Conservation (phyloP, 2,797 vertebrate species). For the Acanthornis magna region DNA sequence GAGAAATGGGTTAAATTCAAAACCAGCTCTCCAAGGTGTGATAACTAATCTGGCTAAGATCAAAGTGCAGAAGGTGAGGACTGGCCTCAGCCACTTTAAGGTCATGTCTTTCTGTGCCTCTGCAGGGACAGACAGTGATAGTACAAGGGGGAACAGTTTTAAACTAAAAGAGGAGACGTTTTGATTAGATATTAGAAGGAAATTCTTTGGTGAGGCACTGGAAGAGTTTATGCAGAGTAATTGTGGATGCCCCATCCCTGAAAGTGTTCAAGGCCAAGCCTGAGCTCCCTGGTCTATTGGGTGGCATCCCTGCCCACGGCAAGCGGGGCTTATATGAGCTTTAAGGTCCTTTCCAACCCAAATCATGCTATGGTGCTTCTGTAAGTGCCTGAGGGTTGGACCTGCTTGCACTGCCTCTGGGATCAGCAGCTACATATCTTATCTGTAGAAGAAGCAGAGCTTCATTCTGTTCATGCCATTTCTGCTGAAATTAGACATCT, state of each 20-base stretch:
- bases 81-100: neutral
- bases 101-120: neutral
- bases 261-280: neutral
- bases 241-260: neutral
- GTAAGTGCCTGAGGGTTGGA: accelerated
- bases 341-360: neutral
- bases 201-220: neutral
- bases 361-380: neutral
- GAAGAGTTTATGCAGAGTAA: neutral
- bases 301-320: neutral
- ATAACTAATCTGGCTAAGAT: neutral
- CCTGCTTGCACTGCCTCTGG: neutral
- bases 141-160: neutral
- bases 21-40: neutral
- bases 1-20: neutral
- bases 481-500: neutral
- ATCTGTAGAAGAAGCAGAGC: neutral
- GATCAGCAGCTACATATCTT: neutral
- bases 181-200: neutral
- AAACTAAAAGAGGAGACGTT: neutral
- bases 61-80: neutral
- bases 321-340: neutral
- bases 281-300: neutral
- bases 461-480: neutral
- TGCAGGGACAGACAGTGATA: neutral